Percentiles rank a stretch among this genome's conserved stretches.
phyloP scores from a whole-genome alignment of 2,888 invertebrate genomes.

The Schizaphis graminum region DNA sequence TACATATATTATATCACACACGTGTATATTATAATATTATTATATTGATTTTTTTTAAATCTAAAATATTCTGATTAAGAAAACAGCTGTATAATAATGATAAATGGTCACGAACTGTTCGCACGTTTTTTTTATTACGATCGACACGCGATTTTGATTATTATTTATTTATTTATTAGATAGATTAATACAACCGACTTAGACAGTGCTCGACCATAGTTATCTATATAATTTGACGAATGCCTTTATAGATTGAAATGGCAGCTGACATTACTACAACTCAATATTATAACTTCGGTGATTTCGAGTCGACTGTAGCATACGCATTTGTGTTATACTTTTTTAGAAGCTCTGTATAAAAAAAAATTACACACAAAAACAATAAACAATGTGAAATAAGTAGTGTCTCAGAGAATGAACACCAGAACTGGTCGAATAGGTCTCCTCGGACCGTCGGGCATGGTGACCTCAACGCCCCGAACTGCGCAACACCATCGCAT shows the following conservation, averaged over 20 bases:
- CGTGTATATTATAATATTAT: neutral
- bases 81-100: neutral
- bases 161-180: neutral
- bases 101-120: constrained; percentile 6
- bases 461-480: neutral
- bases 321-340: neutral
- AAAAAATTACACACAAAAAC: neutral
- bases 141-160: constrained; percentile 1
- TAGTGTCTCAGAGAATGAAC: neutral
- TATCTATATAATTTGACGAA: neutral
- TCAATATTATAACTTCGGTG: neutral
- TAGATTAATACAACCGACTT: neutral
- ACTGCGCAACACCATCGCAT: neutral
- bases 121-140: constrained; percentile 27
- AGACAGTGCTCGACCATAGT: neutral
- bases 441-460: neutral
- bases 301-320: neutral
- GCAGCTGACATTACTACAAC: neutral
- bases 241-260: neutral
- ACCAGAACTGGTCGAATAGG: neutral
- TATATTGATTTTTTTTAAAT: neutral
- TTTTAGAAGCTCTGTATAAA: neutral
- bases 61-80: neutral
- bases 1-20: neutral
- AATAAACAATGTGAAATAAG: neutral